These are phyloP conservation scores for Cygnus atratus DNA, from an alignment of 2,113 vertebrate genomes.

Conservation along the genomic window DNA sequence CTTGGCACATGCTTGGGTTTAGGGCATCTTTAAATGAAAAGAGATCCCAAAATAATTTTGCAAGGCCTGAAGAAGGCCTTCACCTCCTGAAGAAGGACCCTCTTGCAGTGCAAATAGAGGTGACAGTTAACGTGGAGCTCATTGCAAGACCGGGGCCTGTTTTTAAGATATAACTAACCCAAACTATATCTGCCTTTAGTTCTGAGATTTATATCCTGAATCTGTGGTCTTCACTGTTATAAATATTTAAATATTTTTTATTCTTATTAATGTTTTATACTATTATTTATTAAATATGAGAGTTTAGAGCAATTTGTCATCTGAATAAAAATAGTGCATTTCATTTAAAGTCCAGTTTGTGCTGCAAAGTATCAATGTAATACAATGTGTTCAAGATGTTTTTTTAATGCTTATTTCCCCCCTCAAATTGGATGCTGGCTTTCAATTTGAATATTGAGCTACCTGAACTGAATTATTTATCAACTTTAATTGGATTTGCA, in stretches of 20 bases:
- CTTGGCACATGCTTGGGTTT: background rate
- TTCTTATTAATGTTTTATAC: conserved; percentile 55
- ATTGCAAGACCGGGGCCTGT: background rate
- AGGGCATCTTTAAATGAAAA: background rate
- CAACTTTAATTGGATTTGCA: conserved; percentile 65
- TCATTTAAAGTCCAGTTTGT: conserved; percentile 50
- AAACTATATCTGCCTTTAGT: background rate
- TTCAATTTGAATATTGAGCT: conserved; percentile 68
- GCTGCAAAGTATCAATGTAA: conserved; percentile 58
- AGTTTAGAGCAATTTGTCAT: conserved; percentile 49
- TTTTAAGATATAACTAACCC: background rate
- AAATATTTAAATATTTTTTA: conserved; percentile 65
- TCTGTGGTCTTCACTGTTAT: conserved; percentile 8
- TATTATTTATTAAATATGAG: conserved; percentile 64
- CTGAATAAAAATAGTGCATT: conserved; percentile 49
- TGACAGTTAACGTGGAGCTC: background rate
- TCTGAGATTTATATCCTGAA: background rate
- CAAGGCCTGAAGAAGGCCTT: background rate
- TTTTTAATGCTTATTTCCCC: conserved; percentile 74
- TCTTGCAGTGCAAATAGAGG: background rate
- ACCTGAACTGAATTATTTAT: conserved; percentile 70
- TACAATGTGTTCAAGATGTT: conserved; percentile 48
- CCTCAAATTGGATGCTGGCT: conserved; percentile 55
- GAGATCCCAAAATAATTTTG: background rate
- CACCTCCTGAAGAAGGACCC: background rate